Evolutionary conservation across 2,113 vertebrate genomes (phyloP).

Genomic region (Otolemur garnettii): DNA sequence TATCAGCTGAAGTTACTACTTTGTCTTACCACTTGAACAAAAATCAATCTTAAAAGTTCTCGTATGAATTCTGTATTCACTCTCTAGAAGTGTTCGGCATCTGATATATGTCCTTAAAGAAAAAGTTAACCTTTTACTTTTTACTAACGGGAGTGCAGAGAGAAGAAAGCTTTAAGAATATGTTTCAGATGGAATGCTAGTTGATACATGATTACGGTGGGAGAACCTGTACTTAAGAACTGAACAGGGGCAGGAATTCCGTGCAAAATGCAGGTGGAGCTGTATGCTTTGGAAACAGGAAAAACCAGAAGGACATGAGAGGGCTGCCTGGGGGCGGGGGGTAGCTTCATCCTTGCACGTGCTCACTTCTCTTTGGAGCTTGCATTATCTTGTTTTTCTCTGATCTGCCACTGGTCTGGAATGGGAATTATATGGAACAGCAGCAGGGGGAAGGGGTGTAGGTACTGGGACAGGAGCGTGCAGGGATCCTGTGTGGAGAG

Average conservation of each 20-base stretch:
- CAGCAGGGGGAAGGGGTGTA: not conserved
- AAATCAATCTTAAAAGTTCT: not conserved
- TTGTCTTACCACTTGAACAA: not conserved
- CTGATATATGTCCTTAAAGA: not conserved
- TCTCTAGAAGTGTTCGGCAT: not conserved
- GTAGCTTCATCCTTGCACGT: not conserved
- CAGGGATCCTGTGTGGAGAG: not conserved
- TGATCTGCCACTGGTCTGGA: not conserved
- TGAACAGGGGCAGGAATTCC: not conserved
- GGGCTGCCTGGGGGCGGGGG: not conserved
- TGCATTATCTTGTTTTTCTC: not conserved
- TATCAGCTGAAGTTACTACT: not conserved
- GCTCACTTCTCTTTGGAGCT: not conserved
- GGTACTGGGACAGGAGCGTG: not conserved
- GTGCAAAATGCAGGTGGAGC: not conserved
- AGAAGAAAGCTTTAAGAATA: slow-evolving; percentile 2
- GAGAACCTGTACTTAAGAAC: not conserved
- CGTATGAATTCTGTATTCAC: not conserved
- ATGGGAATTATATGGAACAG: not conserved
- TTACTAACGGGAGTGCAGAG: not conserved
- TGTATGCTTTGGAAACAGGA: not conserved
- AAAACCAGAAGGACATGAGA: not conserved
- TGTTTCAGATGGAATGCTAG: not conserved
- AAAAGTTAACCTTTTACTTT: not conserved
- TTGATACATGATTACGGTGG: not conserved